Evolutionary conservation across 1,140 invertebrate species (phyloP), one percentile per base, ranked within the genome.

Genomic region (Aphaenogaster floridana): DNA sequence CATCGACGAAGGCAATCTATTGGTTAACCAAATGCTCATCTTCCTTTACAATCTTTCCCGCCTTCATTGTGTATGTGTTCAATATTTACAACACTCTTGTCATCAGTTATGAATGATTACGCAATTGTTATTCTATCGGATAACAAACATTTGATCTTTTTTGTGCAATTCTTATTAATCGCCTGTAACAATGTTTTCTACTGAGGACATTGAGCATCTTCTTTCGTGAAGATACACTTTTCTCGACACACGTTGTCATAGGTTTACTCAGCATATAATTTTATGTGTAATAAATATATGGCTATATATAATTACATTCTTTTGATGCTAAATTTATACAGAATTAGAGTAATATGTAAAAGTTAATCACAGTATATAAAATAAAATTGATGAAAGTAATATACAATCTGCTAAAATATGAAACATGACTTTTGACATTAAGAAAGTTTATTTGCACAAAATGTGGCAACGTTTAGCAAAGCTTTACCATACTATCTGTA

Each of bases 11-110:
- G n/a, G 34, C 42, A 6, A 68, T 52, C 8, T 11, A 21, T 39
- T 52, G 61, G 13, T 59, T 52, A 52, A 79, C 15, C 11, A 36
- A 68, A 80, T 5, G n/a, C 1, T 34, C 11, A 52, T 68, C 28
- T 79, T 39, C 39, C 8, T 8, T 50, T 42, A 42, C 36, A 39
- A 28, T 54, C 3, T 36, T 8, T 61, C 34, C 5, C 61, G 11
- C 15, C 17, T 63, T 45, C 9, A 48, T 78, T 4, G 42, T 5
- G 6, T 5, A 42, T 28, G 68, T 86, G 71, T 86, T 66, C 28
- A 21, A 34, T 83, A 84, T 91, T 90, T 89, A 81, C 57, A 61
- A 89, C 9, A 52, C 42, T 91, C 72, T 80, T 63, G 36, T 78
- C 59, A 78, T 3, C 15, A 17, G 36, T 66, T 50, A 11, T 59